A percentile compares a stretch with the other conserved stretches of the same genome.
phyloP scores from a whole-genome alignment of 2,113 vertebrate genomes.

The Prolemur simus region DNA sequence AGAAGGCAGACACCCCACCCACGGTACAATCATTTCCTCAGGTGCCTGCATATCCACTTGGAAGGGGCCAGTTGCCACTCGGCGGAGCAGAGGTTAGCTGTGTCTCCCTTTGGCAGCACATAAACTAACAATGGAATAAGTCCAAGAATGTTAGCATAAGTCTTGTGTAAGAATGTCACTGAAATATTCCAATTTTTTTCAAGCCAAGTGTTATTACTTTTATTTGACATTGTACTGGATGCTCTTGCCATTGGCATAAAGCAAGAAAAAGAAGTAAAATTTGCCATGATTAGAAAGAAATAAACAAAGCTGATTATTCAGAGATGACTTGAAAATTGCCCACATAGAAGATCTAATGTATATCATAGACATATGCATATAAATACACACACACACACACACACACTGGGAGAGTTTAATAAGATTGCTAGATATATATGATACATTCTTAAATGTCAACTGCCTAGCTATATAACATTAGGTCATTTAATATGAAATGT shows the following conservation, averaged over 20 bases:
- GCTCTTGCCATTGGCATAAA: neutral
- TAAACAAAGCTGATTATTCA: constrained; percentile 10
- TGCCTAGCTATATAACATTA: neutral
- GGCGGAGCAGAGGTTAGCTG: neutral
- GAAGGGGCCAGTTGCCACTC: neutral
- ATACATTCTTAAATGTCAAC: neutral
- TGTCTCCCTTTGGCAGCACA: neutral
- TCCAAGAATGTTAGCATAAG: neutral
- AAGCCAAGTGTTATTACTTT: neutral
- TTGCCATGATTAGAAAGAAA: neutral
- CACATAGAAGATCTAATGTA: neutral
- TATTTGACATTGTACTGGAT: neutral
- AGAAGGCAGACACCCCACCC: neutral
- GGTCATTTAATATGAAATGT: too few relatives aligned
- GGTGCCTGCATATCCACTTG: neutral
- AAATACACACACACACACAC: neutral
- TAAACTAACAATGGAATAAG: neutral
- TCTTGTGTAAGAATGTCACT: neutral
- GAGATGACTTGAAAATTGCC: neutral
- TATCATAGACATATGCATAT: neutral
- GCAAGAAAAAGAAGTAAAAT: constrained; percentile 42
- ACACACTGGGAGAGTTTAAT: neutral
- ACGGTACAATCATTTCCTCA: neutral
- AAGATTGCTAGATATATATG: neutral
- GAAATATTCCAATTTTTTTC: neutral